phyloP scores from a whole-genome alignment of 2,113 vertebrate species.

The Halcyon senegalensis region DNA sequence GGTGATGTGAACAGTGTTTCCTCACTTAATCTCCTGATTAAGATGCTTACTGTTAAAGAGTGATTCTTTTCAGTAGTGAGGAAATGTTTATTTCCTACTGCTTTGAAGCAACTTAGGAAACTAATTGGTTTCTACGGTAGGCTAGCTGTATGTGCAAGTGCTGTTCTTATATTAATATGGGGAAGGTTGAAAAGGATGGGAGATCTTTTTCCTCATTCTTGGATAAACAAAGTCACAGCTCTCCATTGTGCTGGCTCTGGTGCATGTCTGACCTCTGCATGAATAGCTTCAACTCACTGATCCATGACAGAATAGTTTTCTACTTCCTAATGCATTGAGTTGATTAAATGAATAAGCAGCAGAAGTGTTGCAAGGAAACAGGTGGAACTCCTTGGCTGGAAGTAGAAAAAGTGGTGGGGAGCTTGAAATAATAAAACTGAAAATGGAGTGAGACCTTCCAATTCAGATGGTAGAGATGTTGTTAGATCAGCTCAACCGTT shows the following conservation, averaged over 20 bases:
- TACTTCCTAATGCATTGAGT: neutral
- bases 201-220: neutral
- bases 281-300: neutral
- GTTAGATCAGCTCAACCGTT: neutral
- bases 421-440: neutral
- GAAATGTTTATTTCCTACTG: neutral
- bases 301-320: neutral
- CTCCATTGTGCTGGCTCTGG: neutral
- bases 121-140: neutral
- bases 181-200: neutral
- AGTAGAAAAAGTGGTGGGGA: neutral
- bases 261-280: neutral
- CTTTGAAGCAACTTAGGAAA: neutral
- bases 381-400: neutral
- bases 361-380: neutral
- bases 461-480: neutral
- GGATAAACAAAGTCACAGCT: neutral
- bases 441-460: neutral
- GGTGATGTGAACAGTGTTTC: fast-evolving
- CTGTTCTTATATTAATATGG: neutral
- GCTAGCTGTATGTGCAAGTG: neutral
- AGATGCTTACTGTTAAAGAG: neutral
- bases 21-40: neutral
- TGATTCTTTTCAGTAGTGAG: neutral
- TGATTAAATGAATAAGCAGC: neutral